Evolutionary conservation across 2,797 vertebrate genomes (phyloP), one percentile per base, ranked within the genome.

Genomic region (Arrhamphus sclerolepis): DNA sequence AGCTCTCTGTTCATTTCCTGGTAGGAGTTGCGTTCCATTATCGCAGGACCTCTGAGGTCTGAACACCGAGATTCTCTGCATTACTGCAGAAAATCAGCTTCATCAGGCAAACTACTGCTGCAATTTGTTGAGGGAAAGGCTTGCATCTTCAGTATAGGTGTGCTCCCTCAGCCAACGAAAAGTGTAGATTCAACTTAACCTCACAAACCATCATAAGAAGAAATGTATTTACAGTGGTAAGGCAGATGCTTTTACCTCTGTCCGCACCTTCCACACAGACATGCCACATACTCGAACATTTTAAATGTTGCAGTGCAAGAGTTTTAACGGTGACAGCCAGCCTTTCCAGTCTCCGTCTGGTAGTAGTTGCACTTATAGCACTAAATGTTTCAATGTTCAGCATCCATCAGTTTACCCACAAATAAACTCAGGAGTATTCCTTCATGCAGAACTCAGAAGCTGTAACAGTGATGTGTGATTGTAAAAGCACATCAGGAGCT

Each of bases 131-230:
- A 43, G 42, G 13, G 21, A 42, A 66, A 76, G n/a, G n/a, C n/a
- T n/a, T n/a, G n/a, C n/a, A 75, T 81, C 78, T 72, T 71, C 69
- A 75, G 67, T 66, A 84, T 80, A 63, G 44, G 72, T 80, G 57
- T 59, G 64, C 66, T 60, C 21, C 31, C 17, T 53, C 31, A 11
- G 62, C 42, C 70, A 34, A 31, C 7, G 29, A 4, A 4, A 7
- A 28, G 4, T 31, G 29, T 31, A 7, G 29, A 31, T 31, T 73
- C 80, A 75, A 73, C 62, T 24, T 34, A 40, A 42, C 46, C 53
- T 19, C 17, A 47, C 28, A 11, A 13, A n/a, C 4, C 51, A 46
- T 9, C 44, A 18, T 20, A 22, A n/a, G n/a, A n/a, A n/a, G n/a
- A n/a, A n/a, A n/a, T n/a, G n/a, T n/a, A n/a, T n/a, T n/a, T n/a